Conservation (phyloP, 2,113 vertebrate genomes). For the Sapayoa aenigma region DNA sequence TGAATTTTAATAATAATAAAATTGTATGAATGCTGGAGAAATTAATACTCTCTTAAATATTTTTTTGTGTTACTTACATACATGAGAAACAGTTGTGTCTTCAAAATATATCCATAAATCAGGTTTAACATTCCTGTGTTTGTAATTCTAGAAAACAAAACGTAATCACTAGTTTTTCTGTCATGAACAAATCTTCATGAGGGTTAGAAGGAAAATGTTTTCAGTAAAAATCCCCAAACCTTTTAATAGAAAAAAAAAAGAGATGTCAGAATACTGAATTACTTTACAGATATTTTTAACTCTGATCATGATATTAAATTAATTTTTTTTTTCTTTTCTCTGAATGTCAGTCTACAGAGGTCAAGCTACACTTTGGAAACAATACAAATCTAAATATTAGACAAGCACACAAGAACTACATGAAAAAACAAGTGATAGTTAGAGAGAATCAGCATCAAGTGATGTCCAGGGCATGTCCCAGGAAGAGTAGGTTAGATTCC, state of each 20-base stretch:
- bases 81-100: background rate
- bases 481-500: background rate
- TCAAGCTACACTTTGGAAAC: background rate
- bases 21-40: background rate
- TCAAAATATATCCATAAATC: background rate
- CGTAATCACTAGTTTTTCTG: background rate
- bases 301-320: background rate
- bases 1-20: background rate
- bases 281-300: background rate
- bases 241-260: background rate
- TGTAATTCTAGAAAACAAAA: background rate
- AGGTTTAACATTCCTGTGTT: background rate
- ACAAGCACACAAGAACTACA: background rate
- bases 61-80: background rate
- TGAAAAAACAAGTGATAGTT: background rate
- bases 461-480: background rate
- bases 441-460: background rate
- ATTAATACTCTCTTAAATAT: background rate
- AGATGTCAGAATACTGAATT: background rate
- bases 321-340: background rate
- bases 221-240: fast-evolving
- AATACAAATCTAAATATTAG: background rate
- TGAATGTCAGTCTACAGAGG: background rate
- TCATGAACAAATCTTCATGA: background rate
- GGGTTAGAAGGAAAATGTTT: background rate